These are phyloP conservation scores for Clarias macrocephalus DNA, from an alignment of 2,113 vertebrate genomes.

Conservation along the genomic window DNA sequence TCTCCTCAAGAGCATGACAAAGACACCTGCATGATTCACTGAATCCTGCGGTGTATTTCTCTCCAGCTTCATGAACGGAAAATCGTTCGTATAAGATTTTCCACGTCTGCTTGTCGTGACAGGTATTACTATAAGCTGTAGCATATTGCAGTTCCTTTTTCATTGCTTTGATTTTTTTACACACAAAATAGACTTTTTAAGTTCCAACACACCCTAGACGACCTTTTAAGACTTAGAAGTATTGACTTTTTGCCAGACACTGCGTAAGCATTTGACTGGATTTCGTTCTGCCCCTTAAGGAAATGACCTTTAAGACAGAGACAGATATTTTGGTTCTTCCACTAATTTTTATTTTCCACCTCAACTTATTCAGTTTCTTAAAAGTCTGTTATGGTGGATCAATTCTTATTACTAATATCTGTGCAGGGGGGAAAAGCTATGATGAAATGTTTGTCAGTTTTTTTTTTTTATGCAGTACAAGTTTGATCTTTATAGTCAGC, in stretches of 20 bases:
- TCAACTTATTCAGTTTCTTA: not conserved
- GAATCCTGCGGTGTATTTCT: not conserved
- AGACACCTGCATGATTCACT: conserved; percentile 1
- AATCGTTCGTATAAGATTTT: not conserved
- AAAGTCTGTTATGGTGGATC: not conserved
- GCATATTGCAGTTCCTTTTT: not conserved
- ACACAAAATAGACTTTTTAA: not conserved
- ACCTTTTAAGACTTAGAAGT: conserved; percentile 23
- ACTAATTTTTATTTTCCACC: not conserved
- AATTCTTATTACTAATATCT: not conserved
- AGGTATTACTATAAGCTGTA: not conserved
- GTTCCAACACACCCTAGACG: not conserved
- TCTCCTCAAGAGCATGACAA: not conserved
- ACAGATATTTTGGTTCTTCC: conserved; percentile 16
- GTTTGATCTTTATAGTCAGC: not conserved
- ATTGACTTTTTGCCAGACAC: conserved; percentile 10
- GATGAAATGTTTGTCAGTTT: not conserved
- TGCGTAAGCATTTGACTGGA: conserved; percentile 12
- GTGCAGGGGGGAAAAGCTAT: not conserved
- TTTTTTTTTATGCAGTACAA: not conserved
- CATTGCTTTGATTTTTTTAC: conserved; percentile 22
- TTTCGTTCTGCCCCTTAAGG: not conserved
- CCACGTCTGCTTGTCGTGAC: not conserved
- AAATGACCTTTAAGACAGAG: conserved; percentile 16
- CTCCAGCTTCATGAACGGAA: not conserved